These are phyloP conservation scores for Scartelaos histophorus DNA, from an alignment of 2,113 vertebrate species.

Conservation along the genomic window DNA sequence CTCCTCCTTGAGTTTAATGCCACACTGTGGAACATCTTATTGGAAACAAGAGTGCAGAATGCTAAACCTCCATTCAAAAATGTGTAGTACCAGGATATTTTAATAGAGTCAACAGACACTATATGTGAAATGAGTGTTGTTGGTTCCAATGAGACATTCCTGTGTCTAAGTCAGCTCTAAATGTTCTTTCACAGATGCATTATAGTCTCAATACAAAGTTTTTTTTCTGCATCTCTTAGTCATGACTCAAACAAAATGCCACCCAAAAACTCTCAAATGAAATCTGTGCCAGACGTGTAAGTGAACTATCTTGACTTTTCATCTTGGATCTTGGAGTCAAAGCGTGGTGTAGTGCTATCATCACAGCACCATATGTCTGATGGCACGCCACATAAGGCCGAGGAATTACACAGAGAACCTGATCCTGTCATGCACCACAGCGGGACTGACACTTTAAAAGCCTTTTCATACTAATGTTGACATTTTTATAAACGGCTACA, in stretches of 20 bases:
- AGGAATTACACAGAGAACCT: slow-evolving; percentile 15
- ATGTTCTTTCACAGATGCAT: background rate
- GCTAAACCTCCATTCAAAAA: too few relatives aligned
- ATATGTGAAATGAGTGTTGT: too few relatives aligned
- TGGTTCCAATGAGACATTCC: too few relatives aligned
- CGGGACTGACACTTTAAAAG: slow-evolving; percentile 38
- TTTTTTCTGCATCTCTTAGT: background rate
- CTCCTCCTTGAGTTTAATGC: too few relatives aligned
- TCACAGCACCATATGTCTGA: slow-evolving; percentile 2
- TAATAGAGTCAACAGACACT: too few relatives aligned
- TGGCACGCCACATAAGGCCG: slow-evolving; percentile 7
- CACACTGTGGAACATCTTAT: too few relatives aligned
- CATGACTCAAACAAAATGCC: background rate
- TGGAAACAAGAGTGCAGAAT: too few relatives aligned
- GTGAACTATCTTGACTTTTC: background rate
- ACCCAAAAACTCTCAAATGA: background rate
- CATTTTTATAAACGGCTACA: slow-evolving; percentile 23
- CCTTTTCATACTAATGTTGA: slow-evolving; percentile 27
- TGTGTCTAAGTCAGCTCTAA: too few relatives aligned
- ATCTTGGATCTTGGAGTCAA: slow-evolving; percentile 2
- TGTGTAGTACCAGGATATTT: too few relatives aligned
- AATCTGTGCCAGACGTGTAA: background rate
- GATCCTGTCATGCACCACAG: slow-evolving; percentile 23
- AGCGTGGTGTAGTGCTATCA: slow-evolving; percentile 4
- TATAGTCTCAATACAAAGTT: slow-evolving; percentile 4